Base-by-base conservation (phyloP, 2,888 invertebrate species). In the Athripsodes cinereus region DNA sequence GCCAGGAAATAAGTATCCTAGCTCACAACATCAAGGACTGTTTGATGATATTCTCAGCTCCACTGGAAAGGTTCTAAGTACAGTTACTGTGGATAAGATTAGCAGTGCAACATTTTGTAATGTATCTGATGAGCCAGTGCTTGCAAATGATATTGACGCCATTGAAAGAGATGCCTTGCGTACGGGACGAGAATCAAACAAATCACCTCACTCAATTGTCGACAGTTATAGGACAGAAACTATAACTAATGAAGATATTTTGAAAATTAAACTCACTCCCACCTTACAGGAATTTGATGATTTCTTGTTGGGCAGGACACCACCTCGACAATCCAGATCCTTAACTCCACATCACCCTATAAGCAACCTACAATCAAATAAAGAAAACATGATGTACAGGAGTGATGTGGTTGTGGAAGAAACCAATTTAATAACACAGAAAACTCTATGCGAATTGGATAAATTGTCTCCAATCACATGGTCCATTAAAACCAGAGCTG, bases 21-120 rank as follows among this genome's bases (percentile, higher is more conserved):
- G n/a, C n/a, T n/a, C n/a, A 31, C 40, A 40, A 40, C n/a, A 40
- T 40, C 76, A 74, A 75, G 78, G 75, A 64, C 66, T 78, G 73
- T 79, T 79, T 75, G 78, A 78, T 68, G 78, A 79, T 66, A 79
- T 79, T 66, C 70, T 74, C 66, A 78, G 73, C 64, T 68, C 70
- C 62, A 76, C 78, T 47, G 79, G 79, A 62, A 79, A 79, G 66
- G 68, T 79, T 65, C 71, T 79, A 40, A 78, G 79, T 66, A 79
- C 74, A 67, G 78, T 79, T 51, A 78, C 78, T 53, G 75, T 79
- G 52, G 78, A 79, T 66, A 71, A 73, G 60, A 69, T 78, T 58
- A 74, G 76, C 63, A 73, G 72, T 65, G 74, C 78, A 16, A 72
- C 72, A 54, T 73, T 73, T 53, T 74, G 71, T 66, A 75, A 78